Base-by-base conservation (phyloP, 2,797 vertebrate species). In the Pitangus sulphuratus region DNA sequence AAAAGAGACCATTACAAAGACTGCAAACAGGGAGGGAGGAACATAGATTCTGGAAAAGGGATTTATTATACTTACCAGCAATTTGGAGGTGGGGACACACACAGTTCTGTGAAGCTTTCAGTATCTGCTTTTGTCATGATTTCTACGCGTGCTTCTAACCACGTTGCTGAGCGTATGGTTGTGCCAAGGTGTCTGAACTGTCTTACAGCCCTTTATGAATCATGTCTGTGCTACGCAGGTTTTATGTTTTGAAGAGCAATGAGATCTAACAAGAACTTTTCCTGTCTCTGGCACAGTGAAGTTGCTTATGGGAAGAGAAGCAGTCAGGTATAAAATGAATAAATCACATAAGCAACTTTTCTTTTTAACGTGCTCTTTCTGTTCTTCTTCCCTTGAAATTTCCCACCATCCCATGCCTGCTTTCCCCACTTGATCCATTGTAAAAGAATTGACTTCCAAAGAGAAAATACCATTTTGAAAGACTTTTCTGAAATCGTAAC, bases 251-350 rank as follows among this genome's bases (percentile, higher is more conserved):
- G 48, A 80, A 71, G 45, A 85, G 45, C n/a, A 26, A 7, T 60
- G 76, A 82, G 35, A 74, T 72, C 54, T 95, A 62, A 97, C 2
- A 20, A 80, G 95, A 92, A 37, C 24, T 72, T 50, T 79, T 64
- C 44, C 74, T 6, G 7, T 83, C 70, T 92, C 61, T 56, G 45
- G 37, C 14, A 35, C 4, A 16, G 42, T 1, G 19, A 53, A 80
- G 84, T 94, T 90, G 58, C 64, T 89, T 82, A 72, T 40, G 71
- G 50, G 69, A 94, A 84, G 50, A 50, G 62, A 91, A 88, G 58
- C 74, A 90, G 42, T 44, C 89, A 75, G 21, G 30, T 71, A 84
- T 74, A 68, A 88, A 94, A 76, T 76, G 91, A 45, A 40, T 42
- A 58, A 84, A 74, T 62, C 47, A 24, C 8, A 47, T 40, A 62